phyloP scores from a whole-genome alignment of 2,888 invertebrate genomes.

The Petrolisthes manimaculis region DNA sequence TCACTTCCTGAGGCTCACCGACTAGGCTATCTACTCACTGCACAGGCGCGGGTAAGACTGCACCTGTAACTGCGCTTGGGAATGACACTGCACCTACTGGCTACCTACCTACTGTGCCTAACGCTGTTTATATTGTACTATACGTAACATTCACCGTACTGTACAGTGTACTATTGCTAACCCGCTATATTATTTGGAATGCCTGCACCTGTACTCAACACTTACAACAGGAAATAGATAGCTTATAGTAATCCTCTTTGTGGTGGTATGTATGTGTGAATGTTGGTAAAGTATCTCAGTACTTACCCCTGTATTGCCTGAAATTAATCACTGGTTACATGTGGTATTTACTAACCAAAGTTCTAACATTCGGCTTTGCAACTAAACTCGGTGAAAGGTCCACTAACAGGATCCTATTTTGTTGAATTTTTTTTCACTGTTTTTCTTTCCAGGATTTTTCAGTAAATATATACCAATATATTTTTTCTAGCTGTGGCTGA shows the following conservation, averaged over 20 bases:
- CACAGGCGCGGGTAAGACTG: conserved; percentile 90
- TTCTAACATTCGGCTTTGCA: conserved; percentile 40
- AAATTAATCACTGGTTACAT: conserved; percentile 38
- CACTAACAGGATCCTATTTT: conserved; percentile 45
- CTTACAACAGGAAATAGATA: conserved; percentile 50
- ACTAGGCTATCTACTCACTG: conserved; percentile 88
- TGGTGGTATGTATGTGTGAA: conserved; percentile 44
- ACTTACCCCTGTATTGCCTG: conserved; percentile 34
- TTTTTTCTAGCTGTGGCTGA: conserved; percentile 50
- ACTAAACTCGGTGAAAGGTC: conserved; percentile 51
- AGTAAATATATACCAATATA: conserved; percentile 6
- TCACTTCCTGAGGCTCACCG: conserved; percentile 81
- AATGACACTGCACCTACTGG: conserved; percentile 41
- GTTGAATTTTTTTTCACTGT: conserved; percentile 33
- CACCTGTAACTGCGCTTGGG: conserved; percentile 56
- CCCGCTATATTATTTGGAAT: conserved; percentile 41
- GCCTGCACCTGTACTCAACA: conserved; percentile 48
- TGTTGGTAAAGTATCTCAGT: conserved; percentile 34
- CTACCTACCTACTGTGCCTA: conserved; percentile 27
- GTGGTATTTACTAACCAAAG: conserved; percentile 50
- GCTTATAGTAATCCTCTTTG: conserved; percentile 41
- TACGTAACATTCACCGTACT: conserved; percentile 47
- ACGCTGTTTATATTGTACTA: conserved; percentile 38
- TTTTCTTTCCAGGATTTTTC: conserved; percentile 50
- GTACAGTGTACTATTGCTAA: conserved; percentile 49